These are phyloP conservation scores for Microtus pennsylvanicus DNA, from an alignment of 2,113 vertebrate genomes.

Conservation along the genomic window DNA sequence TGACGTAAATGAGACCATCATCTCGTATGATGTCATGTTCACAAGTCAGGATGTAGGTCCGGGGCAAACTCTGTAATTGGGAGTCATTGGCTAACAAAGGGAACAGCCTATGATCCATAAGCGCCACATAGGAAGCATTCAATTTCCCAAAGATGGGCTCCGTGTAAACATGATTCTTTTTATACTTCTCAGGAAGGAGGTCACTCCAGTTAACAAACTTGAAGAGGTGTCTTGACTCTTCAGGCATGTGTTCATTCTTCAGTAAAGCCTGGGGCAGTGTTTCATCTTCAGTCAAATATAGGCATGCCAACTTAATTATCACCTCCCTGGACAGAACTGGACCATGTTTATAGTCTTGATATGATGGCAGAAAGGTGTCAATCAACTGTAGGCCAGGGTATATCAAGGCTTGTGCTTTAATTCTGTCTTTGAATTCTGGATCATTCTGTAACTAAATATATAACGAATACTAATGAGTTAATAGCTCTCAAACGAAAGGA, in stretches of 20 bases:
- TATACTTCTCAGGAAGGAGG: constrained; percentile 88
- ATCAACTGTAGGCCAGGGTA: constrained; percentile 92
- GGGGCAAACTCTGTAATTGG: constrained; percentile 86
- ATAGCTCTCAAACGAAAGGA: background rate
- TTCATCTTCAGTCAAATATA: background rate
- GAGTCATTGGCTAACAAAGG: constrained; percentile 88
- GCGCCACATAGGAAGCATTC: background rate
- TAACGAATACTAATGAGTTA: background rate
- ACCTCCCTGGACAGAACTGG: background rate
- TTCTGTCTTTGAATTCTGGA: constrained; percentile 83
- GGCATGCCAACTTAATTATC: background rate
- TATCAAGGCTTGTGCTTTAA: constrained; percentile 92
- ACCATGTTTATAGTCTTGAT: constrained; percentile 87
- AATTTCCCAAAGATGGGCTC: constrained; percentile 51
- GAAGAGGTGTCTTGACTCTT: constrained; percentile 23
- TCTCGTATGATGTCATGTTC: constrained; percentile 93
- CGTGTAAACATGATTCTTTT: constrained; percentile 83
- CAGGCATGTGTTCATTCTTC: constrained; percentile 47
- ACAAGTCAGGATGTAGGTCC: constrained; percentile 91
- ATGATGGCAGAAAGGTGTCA: constrained; percentile 90
- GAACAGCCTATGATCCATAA: constrained; percentile 85
- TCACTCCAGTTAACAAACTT: constrained; percentile 90
- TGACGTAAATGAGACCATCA: constrained; percentile 92
- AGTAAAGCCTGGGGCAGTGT: rapidly evolving
- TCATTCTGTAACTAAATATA: constrained; percentile 89